phyloP scores from a whole-genome alignment of 1,140 invertebrate species.

The Anoplolepis gracilipes region DNA sequence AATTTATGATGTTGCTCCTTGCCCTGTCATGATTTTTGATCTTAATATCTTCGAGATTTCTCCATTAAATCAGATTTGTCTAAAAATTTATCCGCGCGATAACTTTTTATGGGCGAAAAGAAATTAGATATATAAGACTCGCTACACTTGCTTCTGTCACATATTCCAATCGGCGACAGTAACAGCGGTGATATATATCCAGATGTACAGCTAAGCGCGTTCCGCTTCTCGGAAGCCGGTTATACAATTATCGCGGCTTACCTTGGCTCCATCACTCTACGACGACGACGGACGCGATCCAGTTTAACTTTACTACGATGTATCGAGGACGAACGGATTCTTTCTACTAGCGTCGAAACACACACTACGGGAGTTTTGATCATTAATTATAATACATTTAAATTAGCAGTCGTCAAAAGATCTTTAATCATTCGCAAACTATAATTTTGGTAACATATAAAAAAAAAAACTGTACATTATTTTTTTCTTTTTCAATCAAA shows the following conservation, averaged over 20 bases:
- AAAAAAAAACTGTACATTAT: not conserved
- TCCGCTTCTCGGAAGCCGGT: constrained; percentile 73
- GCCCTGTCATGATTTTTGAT: not conserved
- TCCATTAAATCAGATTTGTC: not conserved
- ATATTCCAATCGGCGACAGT: constrained; percentile 17
- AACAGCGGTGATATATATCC: too few relatives aligned
- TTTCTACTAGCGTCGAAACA: constrained; percentile 25
- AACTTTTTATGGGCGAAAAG: constrained; percentile 3
- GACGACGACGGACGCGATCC: constrained; percentile 65
- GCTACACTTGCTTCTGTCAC: not conserved
- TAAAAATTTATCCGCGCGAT: not conserved
- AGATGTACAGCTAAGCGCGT: constrained; percentile 28
- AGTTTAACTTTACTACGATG: constrained; percentile 63
- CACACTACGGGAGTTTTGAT: constrained; percentile 19
- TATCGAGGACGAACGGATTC: constrained; percentile 55
- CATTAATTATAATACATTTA: not conserved
- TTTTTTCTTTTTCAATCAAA: not conserved
- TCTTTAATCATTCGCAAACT: not conserved
- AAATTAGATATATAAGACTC: not conserved
- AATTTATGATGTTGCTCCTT: not conserved
- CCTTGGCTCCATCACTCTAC: constrained; percentile 70
- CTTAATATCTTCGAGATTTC: not conserved
- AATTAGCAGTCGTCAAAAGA: not conserved
- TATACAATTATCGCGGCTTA: constrained; percentile 75
- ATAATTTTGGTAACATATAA: not conserved